phyloP scores from a whole-genome alignment of 2,113 vertebrate species.

The Chaetorhynchus papuensis region DNA sequence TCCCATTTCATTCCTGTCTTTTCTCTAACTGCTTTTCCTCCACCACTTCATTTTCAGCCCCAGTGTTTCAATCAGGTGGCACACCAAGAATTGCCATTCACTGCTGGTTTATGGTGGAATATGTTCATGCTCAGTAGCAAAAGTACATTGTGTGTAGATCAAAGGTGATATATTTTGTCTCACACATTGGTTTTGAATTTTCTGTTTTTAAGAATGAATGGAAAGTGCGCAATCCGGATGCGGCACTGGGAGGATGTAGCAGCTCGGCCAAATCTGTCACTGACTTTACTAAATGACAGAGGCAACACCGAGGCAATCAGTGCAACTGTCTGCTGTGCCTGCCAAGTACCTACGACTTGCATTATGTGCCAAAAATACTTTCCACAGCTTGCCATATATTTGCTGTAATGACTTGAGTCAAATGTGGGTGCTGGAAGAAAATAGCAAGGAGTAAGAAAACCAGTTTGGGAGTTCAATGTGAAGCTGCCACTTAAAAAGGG shows the following conservation, averaged over 20 bases:
- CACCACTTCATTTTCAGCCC: neutral
- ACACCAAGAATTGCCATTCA: neutral
- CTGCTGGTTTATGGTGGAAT: neutral
- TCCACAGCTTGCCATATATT: neutral
- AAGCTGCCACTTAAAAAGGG: neutral
- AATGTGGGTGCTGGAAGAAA: neutral
- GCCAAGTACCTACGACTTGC: neutral
- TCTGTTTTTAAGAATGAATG: neutral
- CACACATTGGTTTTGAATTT: neutral
- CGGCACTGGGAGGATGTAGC: neutral
- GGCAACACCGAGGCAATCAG: neutral
- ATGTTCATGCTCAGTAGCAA: neutral
- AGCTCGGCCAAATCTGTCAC: neutral
- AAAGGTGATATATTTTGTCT: neutral
- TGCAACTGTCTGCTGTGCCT: neutral
- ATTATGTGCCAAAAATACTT: neutral
- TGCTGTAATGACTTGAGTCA: neutral
- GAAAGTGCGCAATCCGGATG: rapidly evolving
- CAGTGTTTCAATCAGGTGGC: neutral
- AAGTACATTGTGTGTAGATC: neutral
- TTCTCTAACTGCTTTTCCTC: neutral
- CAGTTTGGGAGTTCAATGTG: neutral
- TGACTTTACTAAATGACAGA: neutral
- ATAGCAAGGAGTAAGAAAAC: neutral
- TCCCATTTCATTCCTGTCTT: neutral